Evolutionary conservation across 2,797 vertebrate genomes (phyloP), one percentile per base, ranked within the genome.

Genomic region (Ctenosaura bakeri): DNA sequence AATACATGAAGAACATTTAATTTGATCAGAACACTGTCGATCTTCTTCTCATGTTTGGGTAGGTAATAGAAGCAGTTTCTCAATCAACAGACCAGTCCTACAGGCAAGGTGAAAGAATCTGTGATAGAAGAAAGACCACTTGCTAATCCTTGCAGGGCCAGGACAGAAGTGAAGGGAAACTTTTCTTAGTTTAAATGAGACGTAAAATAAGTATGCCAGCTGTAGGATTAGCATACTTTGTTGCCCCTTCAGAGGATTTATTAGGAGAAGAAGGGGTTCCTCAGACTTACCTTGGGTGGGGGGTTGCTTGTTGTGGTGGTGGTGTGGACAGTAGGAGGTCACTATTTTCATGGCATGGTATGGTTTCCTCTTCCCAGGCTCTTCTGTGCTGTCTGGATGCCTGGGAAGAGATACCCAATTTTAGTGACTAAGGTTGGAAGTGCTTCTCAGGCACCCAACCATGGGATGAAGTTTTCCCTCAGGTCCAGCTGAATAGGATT

Each of bases 1-100:
- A 50, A 82, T 12, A 71, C 22, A 50, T 52, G 52, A 80, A 90
- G 38, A 74, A 87, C 16, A 81, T 66, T 76, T 24, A 74, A 62
- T 86, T 50, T 80, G 29, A 46, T 74, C 9, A 62, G 18, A 32
- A 56, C 54, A 35, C 6, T 74, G 52, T 35, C 1, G 66, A 73
- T 26, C 16, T 46, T 18, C 24, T 69, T 54, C 29, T 74, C 12
- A 62, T 86, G 29, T 42, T 46, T 16, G n/a, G 50, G 12, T 24
- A 46, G 38, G 74, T 16, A 46, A 22, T 77, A 59, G 52, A 71
- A 86, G 6, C 73, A 46, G 14, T 35, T 26, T 20, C 3, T 59
- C 26, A 59, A 46, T 64, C 29, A 26, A 54, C n/a, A 73, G 10
- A 35, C 8, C 13, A 84, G 46, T 71, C 64, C 69, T 35, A 8